Conservation (phyloP, 2,113 vertebrate genomes). For the Tenrec ecaudatus region DNA sequence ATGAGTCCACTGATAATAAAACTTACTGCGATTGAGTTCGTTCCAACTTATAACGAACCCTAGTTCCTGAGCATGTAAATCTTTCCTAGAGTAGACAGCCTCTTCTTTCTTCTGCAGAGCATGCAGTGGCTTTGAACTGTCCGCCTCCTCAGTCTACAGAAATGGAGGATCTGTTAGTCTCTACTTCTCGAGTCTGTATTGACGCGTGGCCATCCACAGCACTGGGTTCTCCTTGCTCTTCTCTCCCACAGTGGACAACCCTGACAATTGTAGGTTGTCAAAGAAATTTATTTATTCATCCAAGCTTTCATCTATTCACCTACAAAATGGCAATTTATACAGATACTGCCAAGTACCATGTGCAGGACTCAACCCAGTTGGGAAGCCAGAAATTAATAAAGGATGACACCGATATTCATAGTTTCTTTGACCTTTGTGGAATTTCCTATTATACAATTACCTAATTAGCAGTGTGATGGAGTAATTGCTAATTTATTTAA, state of each 20-base stretch:
- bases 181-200: too few relatives aligned
- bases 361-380: neutral
- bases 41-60: too few relatives aligned
- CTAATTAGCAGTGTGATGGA: neutral
- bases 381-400: neutral
- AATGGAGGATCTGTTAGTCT: too few relatives aligned
- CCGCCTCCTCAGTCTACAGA: too few relatives aligned
- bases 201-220: too few relatives aligned
- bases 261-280: neutral
- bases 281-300: neutral
- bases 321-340: neutral
- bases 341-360: neutral
- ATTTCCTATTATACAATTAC: neutral
- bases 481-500: constrained; percentile 22
- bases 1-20: neutral
- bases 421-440: neutral
- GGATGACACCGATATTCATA: neutral
- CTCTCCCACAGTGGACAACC: too few relatives aligned
- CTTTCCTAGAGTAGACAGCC: too few relatives aligned
- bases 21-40: too few relatives aligned
- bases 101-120: too few relatives aligned
- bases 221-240: too few relatives aligned
- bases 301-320: neutral
- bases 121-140: too few relatives aligned
- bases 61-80: too few relatives aligned